A percentile compares a stretch with the other conserved stretches of the same genome.
Conservation (phyloP, 2,113 vertebrate species). For the Gnathonemus longibarbis region DNA sequence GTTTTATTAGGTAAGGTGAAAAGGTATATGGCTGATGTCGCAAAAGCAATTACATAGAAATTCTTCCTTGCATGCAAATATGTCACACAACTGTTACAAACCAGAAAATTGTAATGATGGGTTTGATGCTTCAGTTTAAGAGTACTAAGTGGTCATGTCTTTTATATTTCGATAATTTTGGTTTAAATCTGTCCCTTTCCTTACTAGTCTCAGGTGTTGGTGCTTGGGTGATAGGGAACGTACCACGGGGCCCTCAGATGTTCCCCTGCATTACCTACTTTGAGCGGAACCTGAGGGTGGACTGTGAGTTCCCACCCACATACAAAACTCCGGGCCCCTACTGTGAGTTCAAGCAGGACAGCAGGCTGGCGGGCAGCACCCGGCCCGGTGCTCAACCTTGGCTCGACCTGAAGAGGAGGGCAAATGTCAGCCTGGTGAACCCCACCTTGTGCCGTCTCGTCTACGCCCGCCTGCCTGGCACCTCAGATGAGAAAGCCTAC, state of each 20-base stretch:
- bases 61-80: neutral
- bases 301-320: constrained; percentile 60
- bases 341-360: constrained; percentile 68
- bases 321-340: constrained; percentile 56
- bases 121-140: neutral
- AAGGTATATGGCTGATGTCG: neutral
- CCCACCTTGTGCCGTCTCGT: constrained; percentile 61
- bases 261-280: constrained; percentile 64
- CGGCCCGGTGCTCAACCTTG: constrained; percentile 56
- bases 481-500: constrained; percentile 56
- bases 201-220: constrained; percentile 37
- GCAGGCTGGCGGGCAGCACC: constrained; percentile 62
- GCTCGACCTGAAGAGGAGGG: constrained; percentile 54
- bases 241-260: constrained; percentile 64
- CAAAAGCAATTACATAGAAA: neutral
- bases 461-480: constrained; percentile 55
- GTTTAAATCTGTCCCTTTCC: neutral
- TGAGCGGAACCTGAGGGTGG: constrained; percentile 61
- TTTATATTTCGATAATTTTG: neutral
- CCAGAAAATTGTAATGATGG: neutral
- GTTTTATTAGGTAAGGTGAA: constrained; percentile 42
- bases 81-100: neutral
- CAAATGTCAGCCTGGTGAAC: constrained; percentile 59
- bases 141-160: neutral
- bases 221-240: constrained; percentile 39